Evolutionary conservation across 2,888 invertebrate species (phyloP).

Genomic region (Parthenolecanium corni): DNA sequence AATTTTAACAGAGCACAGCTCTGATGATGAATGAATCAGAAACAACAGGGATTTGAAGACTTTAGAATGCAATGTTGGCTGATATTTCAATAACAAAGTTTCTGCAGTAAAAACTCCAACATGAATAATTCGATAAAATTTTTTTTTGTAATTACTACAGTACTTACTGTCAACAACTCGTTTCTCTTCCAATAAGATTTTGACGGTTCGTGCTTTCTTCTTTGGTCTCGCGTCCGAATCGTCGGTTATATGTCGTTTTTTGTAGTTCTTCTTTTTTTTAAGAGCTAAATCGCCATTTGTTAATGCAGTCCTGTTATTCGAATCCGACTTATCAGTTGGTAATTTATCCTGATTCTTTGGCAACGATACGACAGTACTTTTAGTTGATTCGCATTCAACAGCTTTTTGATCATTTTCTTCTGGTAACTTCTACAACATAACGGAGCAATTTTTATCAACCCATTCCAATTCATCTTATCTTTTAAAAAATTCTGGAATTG

Average conservation of each 20-base stretch:
- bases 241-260: constrained; percentile 3
- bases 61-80: too few species aligned
- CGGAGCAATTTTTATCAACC: too few species aligned
- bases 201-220: constrained; percentile 34
- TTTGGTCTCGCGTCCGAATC: constrained; percentile 24
- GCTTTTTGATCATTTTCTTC: constrained; percentile 13
- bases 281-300: not conserved
- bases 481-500: too few species aligned
- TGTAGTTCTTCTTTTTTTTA: constrained; percentile 1
- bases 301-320: too few species aligned
- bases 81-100: not conserved
- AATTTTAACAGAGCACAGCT: not conserved
- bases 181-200: constrained; percentile 35
- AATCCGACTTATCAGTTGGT: too few species aligned
- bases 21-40: not conserved
- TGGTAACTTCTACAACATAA: constrained; percentile 25
- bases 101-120: not conserved
- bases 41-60: not conserved
- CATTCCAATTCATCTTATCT: too few species aligned
- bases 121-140: not conserved
- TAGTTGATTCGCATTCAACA: not conserved
- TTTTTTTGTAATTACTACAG: not conserved
- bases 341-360: too few species aligned
- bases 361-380: not conserved
- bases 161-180: constrained; percentile 23